phyloP scores from a whole-genome alignment of 1,140 invertebrate genomes.

The Apolygus lucorum region DNA sequence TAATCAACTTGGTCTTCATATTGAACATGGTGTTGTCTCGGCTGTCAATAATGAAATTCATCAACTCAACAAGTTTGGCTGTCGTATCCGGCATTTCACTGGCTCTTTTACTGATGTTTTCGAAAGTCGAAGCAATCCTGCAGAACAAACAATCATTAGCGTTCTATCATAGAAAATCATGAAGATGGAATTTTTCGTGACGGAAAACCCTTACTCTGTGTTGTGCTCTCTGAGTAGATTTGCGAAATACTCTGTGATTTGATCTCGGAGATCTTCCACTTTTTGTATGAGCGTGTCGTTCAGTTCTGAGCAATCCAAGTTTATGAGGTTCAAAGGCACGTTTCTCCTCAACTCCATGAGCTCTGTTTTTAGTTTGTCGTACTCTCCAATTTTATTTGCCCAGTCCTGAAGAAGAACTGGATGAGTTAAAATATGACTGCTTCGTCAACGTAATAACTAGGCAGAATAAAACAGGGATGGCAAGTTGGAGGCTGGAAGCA shows the following conservation, averaged over 20 bases:
- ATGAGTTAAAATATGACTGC: too few species aligned
- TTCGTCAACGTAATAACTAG: too few species aligned
- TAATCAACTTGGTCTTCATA: constrained; percentile 59
- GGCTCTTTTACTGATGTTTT: constrained; percentile 76
- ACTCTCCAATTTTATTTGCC: constrained; percentile 54
- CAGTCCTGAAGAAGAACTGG: too few species aligned
- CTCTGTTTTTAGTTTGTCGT: constrained; percentile 58
- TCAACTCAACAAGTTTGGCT: constrained; percentile 72
- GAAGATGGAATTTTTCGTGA: neutral
- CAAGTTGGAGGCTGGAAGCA: too few species aligned
- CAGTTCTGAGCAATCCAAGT: constrained; percentile 60
- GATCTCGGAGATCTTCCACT: constrained; percentile 54
- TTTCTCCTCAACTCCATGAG: constrained; percentile 54
- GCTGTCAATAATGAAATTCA: constrained; percentile 70
- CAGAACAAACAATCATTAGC: constrained; percentile 26
- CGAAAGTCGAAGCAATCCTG: constrained; percentile 75
- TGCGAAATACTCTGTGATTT: constrained; percentile 67
- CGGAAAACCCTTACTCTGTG: constrained; percentile 49
- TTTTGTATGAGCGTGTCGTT: constrained; percentile 63
- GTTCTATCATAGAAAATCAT: neutral
- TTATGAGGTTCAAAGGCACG: constrained; percentile 65
- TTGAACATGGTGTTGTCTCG: constrained; percentile 69
- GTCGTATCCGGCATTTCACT: constrained; percentile 79
- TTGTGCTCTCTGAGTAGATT: constrained; percentile 67
- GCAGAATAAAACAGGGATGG: too few species aligned